A percentile compares a stretch with the other conserved stretches of the same genome.
These are phyloP conservation scores for Gorsachius magnificus DNA, from an alignment of 2,797 vertebrate genomes.

Conservation along the genomic window DNA sequence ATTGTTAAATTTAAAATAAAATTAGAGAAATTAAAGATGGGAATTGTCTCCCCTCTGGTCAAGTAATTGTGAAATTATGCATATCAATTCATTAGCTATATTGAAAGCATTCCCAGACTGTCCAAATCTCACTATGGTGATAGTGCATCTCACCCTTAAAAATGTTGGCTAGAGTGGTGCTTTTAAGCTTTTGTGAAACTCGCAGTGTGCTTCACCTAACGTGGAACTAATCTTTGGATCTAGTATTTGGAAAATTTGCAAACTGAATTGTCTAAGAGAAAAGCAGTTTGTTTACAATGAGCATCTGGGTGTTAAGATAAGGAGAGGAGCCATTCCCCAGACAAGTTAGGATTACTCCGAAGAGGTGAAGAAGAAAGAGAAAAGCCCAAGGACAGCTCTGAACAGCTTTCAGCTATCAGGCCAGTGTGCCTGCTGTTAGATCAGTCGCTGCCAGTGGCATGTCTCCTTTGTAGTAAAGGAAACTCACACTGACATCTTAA, in stretches of 20 bases:
- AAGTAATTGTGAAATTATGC: constrained; percentile 16
- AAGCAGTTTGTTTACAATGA: not conserved
- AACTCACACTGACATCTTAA: constrained; percentile 10
- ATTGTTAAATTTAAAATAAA: not conserved
- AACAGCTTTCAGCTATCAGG: constrained; percentile 8
- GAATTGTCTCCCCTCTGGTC: not conserved
- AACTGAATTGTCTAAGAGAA: not conserved
- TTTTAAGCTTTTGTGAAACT: not conserved
- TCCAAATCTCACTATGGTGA: constrained; percentile 8
- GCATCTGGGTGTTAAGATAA: not conserved
- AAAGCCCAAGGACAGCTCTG: not conserved
- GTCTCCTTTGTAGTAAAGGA: not conserved
- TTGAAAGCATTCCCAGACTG: constrained; percentile 32
- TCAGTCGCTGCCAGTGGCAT: not conserved
- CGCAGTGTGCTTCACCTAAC: not conserved
- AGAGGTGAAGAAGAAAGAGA: not conserved
- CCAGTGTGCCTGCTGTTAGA: not conserved
- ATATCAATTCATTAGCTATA: constrained; percentile 4
- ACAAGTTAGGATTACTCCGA: not conserved
- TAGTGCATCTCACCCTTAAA: not conserved
- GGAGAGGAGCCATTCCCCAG: not conserved
- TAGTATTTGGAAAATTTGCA: not conserved
- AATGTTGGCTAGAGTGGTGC: not conserved
- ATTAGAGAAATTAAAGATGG: not conserved
- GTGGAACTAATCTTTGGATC: not conserved